These are phyloP conservation scores for Drosophila mojavensis DNA, from an alignment of 1,140 invertebrate species.

Conservation along the genomic window DNA sequence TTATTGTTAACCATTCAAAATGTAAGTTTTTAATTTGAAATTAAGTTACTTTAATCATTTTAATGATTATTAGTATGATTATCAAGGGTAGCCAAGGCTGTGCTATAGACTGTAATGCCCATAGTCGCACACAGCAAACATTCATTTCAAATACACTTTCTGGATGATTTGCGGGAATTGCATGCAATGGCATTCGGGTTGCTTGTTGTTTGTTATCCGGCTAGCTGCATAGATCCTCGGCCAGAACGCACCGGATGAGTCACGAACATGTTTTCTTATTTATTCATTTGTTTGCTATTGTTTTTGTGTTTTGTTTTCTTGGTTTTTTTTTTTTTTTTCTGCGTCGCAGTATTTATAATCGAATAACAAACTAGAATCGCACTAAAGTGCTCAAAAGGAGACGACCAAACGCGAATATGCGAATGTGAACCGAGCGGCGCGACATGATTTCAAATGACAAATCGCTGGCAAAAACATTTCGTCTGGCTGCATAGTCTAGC, in stretches of 20 bases:
- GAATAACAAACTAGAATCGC: slow-evolving; percentile 37
- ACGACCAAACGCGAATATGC: background rate
- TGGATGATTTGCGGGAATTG: background rate
- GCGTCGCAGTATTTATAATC: slow-evolving; percentile 49
- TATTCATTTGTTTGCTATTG: background rate
- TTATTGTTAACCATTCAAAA: too few species aligned
- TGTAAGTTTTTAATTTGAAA: too few species aligned
- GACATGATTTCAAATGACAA: slow-evolving; percentile 58
- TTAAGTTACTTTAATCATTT: too few species aligned
- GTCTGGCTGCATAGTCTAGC: slow-evolving; percentile 41
- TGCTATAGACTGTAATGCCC: background rate
- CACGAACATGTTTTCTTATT: slow-evolving; percentile 41
- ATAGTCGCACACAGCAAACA: background rate
- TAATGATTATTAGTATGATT: too few species aligned
- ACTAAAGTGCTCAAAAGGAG: slow-evolving; percentile 1
- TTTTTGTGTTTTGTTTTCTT: too few species aligned
- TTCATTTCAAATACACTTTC: background rate
- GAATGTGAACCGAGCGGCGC: background rate
- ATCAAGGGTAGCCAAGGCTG: too few species aligned
- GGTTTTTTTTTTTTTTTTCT: background rate
- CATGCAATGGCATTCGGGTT: background rate
- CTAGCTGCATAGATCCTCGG: background rate
- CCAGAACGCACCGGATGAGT: slow-evolving; percentile 26
- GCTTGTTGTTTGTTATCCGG: background rate
- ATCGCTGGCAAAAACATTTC: slow-evolving; percentile 56